Conservation (phyloP, 2,113 vertebrate species). For the Prietella phreatophila region DNA sequence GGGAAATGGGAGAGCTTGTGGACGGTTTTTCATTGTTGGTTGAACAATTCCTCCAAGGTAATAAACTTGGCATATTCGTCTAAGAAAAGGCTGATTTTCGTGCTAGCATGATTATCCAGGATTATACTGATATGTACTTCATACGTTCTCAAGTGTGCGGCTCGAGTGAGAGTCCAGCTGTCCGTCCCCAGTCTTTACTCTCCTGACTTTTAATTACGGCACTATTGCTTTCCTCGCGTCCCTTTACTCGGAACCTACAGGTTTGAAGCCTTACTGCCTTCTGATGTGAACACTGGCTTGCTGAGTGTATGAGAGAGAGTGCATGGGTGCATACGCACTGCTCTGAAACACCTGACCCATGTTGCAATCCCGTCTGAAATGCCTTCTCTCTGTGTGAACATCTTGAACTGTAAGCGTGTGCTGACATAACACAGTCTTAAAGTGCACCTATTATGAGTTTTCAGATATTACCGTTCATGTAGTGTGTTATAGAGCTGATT, state of each 20-base stretch:
- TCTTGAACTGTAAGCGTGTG: neutral
- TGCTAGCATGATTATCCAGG: neutral
- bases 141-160: neutral
- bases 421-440: neutral
- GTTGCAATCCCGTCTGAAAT: constrained; percentile 1
- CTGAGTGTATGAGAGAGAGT: neutral
- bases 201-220: neutral
- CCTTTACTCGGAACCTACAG: neutral
- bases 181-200: neutral
- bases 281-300: neutral
- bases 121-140: neutral
- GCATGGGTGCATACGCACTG: neutral
- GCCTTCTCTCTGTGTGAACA: neutral
- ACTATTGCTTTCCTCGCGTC: neutral
- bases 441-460: no score
- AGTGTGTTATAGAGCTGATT: no score
- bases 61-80: neutral
- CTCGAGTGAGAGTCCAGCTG: neutral
- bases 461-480: no score
- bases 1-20: neutral
- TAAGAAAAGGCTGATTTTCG: neutral
- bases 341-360: neutral
- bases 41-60: neutral
- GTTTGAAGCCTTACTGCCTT: neutral
- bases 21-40: neutral